Conservation (phyloP, 92 coral and sea anemone species). For the Micromussa lordhowensis region DNA sequence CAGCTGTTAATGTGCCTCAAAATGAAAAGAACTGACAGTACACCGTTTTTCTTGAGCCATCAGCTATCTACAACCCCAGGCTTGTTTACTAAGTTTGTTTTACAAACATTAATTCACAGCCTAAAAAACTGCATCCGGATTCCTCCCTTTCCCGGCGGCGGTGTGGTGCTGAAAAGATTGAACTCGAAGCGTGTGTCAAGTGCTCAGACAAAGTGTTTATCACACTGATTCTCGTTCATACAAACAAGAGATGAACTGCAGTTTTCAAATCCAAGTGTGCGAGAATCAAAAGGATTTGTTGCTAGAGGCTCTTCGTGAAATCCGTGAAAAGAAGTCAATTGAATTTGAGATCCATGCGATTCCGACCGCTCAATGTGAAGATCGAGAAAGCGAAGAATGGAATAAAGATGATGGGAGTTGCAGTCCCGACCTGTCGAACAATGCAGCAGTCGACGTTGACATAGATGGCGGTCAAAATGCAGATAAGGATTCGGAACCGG, state of each 20-base stretch:
- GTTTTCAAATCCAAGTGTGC: not conserved
- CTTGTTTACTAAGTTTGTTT: too few species aligned
- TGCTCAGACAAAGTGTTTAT: too few species aligned
- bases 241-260: not conserved
- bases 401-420: not conserved
- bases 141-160: too few species aligned
- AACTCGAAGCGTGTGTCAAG: too few species aligned
- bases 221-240: not conserved
- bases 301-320: not conserved
- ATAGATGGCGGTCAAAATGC: not conserved
- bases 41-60: too few species aligned
- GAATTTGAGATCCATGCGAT: slow-evolving; percentile 4
- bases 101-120: too few species aligned
- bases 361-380: not conserved
- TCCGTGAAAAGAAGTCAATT: not conserved
- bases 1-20: too few species aligned
- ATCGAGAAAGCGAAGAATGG: not conserved
- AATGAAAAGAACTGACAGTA: too few species aligned
- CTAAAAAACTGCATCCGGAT: too few species aligned
- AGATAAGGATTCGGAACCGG: not conserved
- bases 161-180: too few species aligned
- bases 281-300: not conserved
- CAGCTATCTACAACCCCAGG: too few species aligned
- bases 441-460: not conserved
- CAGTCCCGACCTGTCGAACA: not conserved